Evolutionary conservation across 2,113 vertebrate species (phyloP), one percentile per base, ranked within the genome.

Genomic region (Alethe castanea): DNA sequence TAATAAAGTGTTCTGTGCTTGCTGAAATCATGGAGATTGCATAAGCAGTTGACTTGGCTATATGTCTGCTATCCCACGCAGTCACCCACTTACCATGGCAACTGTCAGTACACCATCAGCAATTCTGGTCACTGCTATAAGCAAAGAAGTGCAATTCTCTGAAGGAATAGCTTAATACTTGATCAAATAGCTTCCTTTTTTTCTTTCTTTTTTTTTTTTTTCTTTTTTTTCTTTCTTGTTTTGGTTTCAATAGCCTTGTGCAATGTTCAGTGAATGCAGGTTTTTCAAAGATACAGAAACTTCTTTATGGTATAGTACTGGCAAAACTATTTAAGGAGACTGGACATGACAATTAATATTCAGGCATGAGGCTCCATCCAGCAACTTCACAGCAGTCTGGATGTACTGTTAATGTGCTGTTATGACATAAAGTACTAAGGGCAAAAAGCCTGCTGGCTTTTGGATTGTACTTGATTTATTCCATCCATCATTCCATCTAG

Each of bases 1-100:
- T 66, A 77, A 73, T 81, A 74, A 82, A 86, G 91, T 60, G 71
- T 88, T 94, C 79, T 81, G 57, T 88, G 86, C 95, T 88, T 60
- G 47, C 94, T 95, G 62, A 61, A 89, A 86, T 94, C 64, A 11
- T 5, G 3, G 84, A 54, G 85, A 59, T 94, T 88, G 88, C 93
- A 94, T 96, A 95, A 96, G 91, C 88, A 66, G 92, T 92, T 95
- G 93, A 91, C 84, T 96, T 90, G 95, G 93, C 78, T 94, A 40
- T 91, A 87, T 89, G 92, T 94, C 96, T 96, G 92, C 81, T 94
- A 22, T 85, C 94, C 95, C 82, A 96, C 93, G 56, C 94, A 95
- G 83, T 90, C 76, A 87, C 76, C 80, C 85, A 53, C 86, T 95
- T 92, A 92, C 91, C 95, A 94, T 94, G 95, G 88, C 93, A 95